Base-by-base conservation (phyloP, 1,140 invertebrate genomes). In the Tetramorium parvispinum region DNA sequence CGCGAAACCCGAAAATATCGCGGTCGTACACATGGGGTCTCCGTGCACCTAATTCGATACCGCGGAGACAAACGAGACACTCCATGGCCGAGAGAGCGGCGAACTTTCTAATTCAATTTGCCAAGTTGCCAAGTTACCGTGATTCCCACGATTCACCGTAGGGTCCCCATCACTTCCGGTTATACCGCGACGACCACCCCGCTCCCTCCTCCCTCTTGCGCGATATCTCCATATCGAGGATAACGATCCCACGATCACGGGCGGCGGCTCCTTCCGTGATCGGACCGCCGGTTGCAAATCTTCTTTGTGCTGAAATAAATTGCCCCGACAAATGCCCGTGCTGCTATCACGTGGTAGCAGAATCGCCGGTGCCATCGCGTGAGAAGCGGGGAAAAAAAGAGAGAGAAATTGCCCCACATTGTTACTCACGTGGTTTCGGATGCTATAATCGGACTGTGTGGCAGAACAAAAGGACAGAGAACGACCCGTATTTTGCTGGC, bases 31-130 rank as follows among this genome's bases (percentile, higher is more conserved):
- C 75, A 27, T 40, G 65, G 49, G 66, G 18, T 21, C 40, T n/a
- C 27, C 61, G 32, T 37, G 71, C 65, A 59, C 51, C 73, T 79
- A 87, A 90, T 86, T 87, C 85, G 85, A 87, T 75, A 77, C 55
- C 70, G 10, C 16, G 51, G 81, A 89, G 88, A 92, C 90, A 91
- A 89, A 92, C 87, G 89, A 93, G 89, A 91, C 75, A 86, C 86
- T 71, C 78, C 82, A 46, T 76, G 85, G 76, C 85, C 75, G 86
- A 88, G 88, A 79, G 83, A 88, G 63, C 88, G 82, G 43, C 71
- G 75, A 92, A 92, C 91, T 92, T 92, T 86, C 90, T 90, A 92
- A 92, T 92, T 92, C 89, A 88, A 93, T 93, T 88, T 91, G 81
- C 87, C 83, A 90, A 91, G 86, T 90, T 91, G 79, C 85, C 66